Base-by-base conservation (phyloP, 2,113 vertebrate species). In the Thunnus maccoyii region DNA sequence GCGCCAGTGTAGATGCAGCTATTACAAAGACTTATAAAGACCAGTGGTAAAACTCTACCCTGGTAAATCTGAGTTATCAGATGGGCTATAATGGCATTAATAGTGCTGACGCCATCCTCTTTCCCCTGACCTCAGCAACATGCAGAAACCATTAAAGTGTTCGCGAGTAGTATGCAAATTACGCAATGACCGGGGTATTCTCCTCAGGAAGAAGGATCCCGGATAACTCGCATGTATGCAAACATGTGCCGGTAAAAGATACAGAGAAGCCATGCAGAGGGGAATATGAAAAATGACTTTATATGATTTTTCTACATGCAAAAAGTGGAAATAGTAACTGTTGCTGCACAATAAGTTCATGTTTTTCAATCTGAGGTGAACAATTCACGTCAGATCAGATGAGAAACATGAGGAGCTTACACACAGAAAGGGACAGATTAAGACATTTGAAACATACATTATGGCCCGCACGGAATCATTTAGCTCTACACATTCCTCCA, bases 121-220 rank as follows among this genome's bases (percentile, higher is more conserved):
- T 15, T 14, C 62, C 66, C 12, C 77, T 78, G 58, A 87, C 58
- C 52, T 73, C 86, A 75, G 57, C 77, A 65, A 44, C 75, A 67
- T 27, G 15, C 72, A 84, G 7, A 82, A 51, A 54, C 30, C 32
- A 0, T 47, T 81, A 58, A 48, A 68, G 30, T 66, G 61, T 84
- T 58, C 25, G 9, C 25, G 16, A 52, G 70, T 48, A 12, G 2
- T 6, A 85, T 84, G 83, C 72, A 92, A 90, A 91, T 83, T 2
- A 55, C 44, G 25, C 56, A 16, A 0, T 50, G 63, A 46, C 74
- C 3, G 14, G 76, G 41, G 15, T 16, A 41, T 80, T 80, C 85
- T 73, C 77, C 82, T 47, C 68, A 79, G 78, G 64, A 83, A 88
- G 32, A 52, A 66, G 36, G 8, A 44, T 27, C 3, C 55, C 51